A percentile compares a stretch with the other conserved stretches of the same genome.
These are phyloP conservation scores for Drosophila triauraria DNA, from an alignment of 1,140 invertebrate species.

Conservation along the genomic window DNA sequence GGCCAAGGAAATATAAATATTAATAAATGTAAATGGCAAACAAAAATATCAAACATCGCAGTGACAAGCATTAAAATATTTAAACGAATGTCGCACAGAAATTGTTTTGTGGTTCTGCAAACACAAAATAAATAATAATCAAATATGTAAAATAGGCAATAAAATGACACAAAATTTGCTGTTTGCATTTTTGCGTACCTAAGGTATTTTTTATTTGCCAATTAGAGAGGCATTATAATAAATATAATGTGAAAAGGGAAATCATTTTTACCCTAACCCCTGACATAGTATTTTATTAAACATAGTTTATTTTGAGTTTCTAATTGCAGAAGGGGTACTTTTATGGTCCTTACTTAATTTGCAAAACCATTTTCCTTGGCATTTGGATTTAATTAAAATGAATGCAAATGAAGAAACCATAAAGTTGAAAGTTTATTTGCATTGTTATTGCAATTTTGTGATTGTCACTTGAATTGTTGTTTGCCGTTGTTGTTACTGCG, in stretches of 20 bases:
- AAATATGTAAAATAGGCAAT: constrained; percentile 67
- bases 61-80: constrained; percentile 41
- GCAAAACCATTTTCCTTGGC: constrained; percentile 19
- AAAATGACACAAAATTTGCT: constrained; percentile 18
- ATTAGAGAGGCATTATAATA: background rate
- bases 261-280: background rate
- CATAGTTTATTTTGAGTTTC: background rate
- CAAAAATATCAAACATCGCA: constrained; percentile 5
- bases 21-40: constrained; percentile 49
- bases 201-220: background rate
- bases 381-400: constrained; percentile 65
- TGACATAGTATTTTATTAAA: background rate
- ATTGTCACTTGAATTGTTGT: constrained; percentile 54
- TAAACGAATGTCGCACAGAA: constrained; percentile 24
- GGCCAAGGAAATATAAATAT: constrained; percentile 47
- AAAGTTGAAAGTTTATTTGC: constrained; percentile 61
- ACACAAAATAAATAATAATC: constrained; percentile 39
- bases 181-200: constrained; percentile 22
- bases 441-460: constrained; percentile 56
- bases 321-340: background rate
- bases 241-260: background rate
- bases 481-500: constrained; percentile 25
- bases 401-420: constrained; percentile 57
- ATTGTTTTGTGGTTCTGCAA: constrained; percentile 12
- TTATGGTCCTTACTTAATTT: background rate